Base-by-base conservation (phyloP, 2,888 invertebrate species). In the Eristalis pertinax region DNA sequence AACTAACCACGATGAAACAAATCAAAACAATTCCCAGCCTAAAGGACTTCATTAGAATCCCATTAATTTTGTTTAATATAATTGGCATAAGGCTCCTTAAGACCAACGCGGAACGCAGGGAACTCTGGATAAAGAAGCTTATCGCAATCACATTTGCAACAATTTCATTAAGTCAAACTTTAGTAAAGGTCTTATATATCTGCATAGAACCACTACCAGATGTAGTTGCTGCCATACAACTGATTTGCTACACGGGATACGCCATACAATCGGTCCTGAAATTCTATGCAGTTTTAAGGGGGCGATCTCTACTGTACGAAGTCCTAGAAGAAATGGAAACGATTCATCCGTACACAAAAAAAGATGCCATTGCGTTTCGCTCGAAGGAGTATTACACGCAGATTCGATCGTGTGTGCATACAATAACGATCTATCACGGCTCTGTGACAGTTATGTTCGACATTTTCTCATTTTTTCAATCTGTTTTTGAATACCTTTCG, bases 361-460 rank as follows among this genome's bases (percentile, higher is more conserved):
- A 73, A 13, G 73, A 77, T 8, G 64, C 82, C 1, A 1, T 13
- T 0, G 84, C 70, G 1, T 89, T 88, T 24, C 62, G 72, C 3
- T 22, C 90, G n/a, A 56, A 83, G 29, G 76, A 81, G 2, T 80
- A 89, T 29, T 89, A 81, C n/a, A 64, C 56, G 11, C 77, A 72
- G 38, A 88, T 89, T 13, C 29, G 29, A 0, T 29, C 56, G 0
- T 88, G 77, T 60, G 86, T 89, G 62, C 84, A 58, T 35, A 43
- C 69, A 13, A 56, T 90, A 22, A 24, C 73, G 0, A 68, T 88
- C 1, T 89, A 79, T 24, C 88, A 90, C 35, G 75, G 88, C 11
- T 29, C 32, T 4, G 89, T 87, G 32, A 86, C 89, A 26, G 68
- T 65, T 29, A 79, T 90, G 84, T 90, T 90, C 22, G 89, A 84